Evolutionary conservation across 2,113 vertebrate genomes (phyloP).

Genomic region (Melanotaenia duboulayi): DNA sequence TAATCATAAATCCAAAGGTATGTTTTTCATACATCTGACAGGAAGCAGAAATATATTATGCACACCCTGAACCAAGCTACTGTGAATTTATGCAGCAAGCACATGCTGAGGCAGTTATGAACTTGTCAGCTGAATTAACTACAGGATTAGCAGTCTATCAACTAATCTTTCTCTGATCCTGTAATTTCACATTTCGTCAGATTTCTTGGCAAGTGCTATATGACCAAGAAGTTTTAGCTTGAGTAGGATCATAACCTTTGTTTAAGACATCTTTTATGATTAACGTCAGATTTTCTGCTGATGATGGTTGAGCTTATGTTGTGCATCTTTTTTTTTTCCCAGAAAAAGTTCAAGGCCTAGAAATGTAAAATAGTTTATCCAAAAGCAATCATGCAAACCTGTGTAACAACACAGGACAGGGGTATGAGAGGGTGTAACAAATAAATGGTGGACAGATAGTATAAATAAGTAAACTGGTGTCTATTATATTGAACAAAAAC

Average conservation of each 20-base stretch:
- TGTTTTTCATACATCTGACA: slow-evolving; percentile 1
- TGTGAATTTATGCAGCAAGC: neutral
- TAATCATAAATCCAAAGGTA: neutral
- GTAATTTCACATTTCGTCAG: neutral
- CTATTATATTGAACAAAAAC: too few species aligned
- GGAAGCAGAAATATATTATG: neutral
- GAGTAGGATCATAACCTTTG: slow-evolving; percentile 21
- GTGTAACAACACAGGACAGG: too few species aligned
- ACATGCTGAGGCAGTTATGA: slow-evolving; percentile 16
- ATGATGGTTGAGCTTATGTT: neutral
- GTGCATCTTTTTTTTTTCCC: neutral
- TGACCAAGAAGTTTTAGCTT: slow-evolving; percentile 15
- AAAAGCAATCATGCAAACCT: neutral
- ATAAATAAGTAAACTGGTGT: too few species aligned
- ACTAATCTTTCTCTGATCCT: neutral
- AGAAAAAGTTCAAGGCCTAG: neutral
- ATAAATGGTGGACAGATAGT: too few species aligned
- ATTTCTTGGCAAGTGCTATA: slow-evolving; percentile 8
- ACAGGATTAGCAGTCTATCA: slow-evolving; percentile 31
- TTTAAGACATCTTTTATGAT: slow-evolving; percentile 22
- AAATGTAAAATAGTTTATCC: neutral
- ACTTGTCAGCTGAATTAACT: slow-evolving; percentile 17
- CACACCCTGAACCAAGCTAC: neutral
- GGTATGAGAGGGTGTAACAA: too few species aligned
- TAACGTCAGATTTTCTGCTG: slow-evolving; percentile 9